A percentile compares a stretch with the other conserved stretches of the same genome.
phyloP scores from a whole-genome alignment of 2,797 vertebrate species.

The Cossypha niveicapilla region DNA sequence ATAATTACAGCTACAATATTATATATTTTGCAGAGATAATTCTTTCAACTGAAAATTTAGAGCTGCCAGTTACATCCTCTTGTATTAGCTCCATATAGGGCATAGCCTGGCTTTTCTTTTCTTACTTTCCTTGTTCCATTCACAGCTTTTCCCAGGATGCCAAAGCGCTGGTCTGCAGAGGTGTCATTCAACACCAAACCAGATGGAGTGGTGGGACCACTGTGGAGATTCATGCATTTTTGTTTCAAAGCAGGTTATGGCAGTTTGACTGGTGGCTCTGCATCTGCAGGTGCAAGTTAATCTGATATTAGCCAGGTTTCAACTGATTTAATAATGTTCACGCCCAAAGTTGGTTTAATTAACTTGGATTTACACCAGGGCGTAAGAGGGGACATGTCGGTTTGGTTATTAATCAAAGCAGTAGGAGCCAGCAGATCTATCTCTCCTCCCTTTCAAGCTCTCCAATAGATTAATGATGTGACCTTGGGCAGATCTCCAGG shows the following conservation, averaged over 20 bases:
- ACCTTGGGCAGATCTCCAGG: constrained; percentile 30
- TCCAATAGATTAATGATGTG: constrained; percentile 24
- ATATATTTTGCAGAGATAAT: constrained; percentile 14
- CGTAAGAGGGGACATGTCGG: background rate
- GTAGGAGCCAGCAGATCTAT: background rate
- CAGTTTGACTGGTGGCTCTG: background rate
- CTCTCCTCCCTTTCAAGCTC: background rate
- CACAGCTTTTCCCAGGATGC: background rate
- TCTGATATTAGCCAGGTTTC: constrained; percentile 25
- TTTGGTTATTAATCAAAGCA: constrained; percentile 39
- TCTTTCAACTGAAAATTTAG: constrained; percentile 4
- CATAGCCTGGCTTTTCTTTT: background rate
- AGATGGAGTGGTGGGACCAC: background rate
- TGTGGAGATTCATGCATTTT: background rate
- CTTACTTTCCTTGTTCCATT: background rate
- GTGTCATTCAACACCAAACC: background rate
- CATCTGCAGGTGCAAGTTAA: background rate
- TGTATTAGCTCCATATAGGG: background rate
- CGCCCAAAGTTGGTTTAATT: constrained; percentile 33
- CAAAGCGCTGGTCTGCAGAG: background rate
- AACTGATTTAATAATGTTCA: constrained; percentile 32
- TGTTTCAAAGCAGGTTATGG: background rate
- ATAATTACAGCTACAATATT: constrained; percentile 21
- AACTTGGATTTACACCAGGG: constrained; percentile 42
- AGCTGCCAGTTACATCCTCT: background rate